Base-by-base conservation (phyloP, 1,140 invertebrate genomes). In the Aphelinus certus region DNA sequence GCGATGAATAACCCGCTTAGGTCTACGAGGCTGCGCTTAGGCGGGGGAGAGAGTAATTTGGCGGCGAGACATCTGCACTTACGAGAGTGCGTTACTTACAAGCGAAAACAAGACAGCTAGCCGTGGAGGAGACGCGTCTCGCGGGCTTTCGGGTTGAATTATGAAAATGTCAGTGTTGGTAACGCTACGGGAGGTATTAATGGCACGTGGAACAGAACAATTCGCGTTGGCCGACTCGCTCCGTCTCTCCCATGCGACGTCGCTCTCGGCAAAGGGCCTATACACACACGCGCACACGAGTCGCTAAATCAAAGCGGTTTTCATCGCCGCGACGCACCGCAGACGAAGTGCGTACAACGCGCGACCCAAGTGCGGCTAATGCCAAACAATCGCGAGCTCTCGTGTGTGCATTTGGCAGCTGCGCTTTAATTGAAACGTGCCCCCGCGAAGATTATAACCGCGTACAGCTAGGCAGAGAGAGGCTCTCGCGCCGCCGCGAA, bases 241-340 rank as follows among this genome's bases (percentile, higher is more conserved):
- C 4, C 45, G 2, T 62, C 45, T 62, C 51, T 53, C 51, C 9
- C 51, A 53, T 53, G 51, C 26, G 26, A 26, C 26, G 26, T 26
- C 26, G 26, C 26, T 26, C 26, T 26, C 26, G 26, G 26, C 26
- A 26, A 26, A 26, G 26, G 26, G 26, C 26, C 26, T 26, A 26
- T 26, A 26, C 26, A 26, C 26, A 26, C 26, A 26, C 26, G 26
- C 0, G 26, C 51, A 53, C 51, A 53, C 51, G 51, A 6, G 51
- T 43, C 69, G 69, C 58, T 71, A 71, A 71, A 71, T 71, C 69
- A 71, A 71, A 71, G 26, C 60, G 43, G 69, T 63, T 71, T 71
- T 71, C 69, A 71, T 53, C 58, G 45, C 58, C 55, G 6, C 5
- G 56, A 10, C 58, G n/a, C 2, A 7, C 42, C 0, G 58, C 26